A percentile compares a stretch with the other conserved stretches of the same genome.
Conservation (phyloP, 1,140 invertebrate genomes). For the Antheraea mylitta region DNA sequence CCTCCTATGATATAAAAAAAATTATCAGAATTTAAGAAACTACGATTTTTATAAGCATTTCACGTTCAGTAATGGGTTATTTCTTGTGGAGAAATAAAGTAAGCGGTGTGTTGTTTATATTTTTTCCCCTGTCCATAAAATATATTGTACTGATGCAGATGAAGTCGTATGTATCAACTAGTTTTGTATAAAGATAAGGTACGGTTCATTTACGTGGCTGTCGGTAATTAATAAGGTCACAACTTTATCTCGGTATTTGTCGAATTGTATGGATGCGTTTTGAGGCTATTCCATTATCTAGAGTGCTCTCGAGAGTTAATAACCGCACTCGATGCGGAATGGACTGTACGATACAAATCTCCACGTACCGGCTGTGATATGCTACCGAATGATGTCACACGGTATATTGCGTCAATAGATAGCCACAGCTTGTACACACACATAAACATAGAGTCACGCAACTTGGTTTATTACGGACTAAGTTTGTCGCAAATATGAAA, state of each 20-base stretch:
- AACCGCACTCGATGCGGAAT: conserved; percentile 50
- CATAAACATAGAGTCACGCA: not conserved
- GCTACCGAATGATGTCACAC: conserved; percentile 53
- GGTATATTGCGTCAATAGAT: conserved; percentile 35
- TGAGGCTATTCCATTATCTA: conserved; percentile 65
- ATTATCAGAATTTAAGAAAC: too few relatives aligned
- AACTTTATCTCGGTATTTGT: conserved; percentile 15
- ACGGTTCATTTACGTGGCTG: not conserved
- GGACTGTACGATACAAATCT: conserved; percentile 44
- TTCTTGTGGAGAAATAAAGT: too few relatives aligned
- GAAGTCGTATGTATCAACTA: too few relatives aligned
- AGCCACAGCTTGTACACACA: not conserved
- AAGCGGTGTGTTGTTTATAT: too few relatives aligned
- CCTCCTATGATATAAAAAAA: too few relatives aligned
- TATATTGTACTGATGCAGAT: too few relatives aligned
- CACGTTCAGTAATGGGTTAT: too few relatives aligned
- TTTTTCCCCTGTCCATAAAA: too few relatives aligned
- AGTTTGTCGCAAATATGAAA: conserved; percentile 13
- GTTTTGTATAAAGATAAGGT: not conserved
- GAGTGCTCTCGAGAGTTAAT: conserved; percentile 66
- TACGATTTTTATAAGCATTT: too few relatives aligned
- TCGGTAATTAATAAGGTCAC: conserved; percentile 22
- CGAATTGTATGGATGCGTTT: conserved; percentile 35
- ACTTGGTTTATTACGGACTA: conserved; percentile 9
- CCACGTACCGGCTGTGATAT: conserved; percentile 33